A percentile compares a stretch with the other conserved stretches of the same genome.
Evolutionary conservation across 2,113 vertebrate genomes (phyloP).

Genomic region (Dasyprocta punctata): DNA sequence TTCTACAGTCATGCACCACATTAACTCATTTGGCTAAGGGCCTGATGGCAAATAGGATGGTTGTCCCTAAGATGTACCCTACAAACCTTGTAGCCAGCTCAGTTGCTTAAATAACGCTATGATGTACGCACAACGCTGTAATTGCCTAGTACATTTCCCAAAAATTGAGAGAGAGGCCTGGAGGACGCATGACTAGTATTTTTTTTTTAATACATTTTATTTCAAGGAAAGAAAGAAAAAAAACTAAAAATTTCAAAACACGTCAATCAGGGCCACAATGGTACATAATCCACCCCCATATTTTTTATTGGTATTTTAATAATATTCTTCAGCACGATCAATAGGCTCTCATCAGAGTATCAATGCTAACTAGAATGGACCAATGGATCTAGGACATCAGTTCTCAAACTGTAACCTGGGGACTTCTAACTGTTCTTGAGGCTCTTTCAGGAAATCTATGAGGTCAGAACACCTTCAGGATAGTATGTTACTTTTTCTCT

Average conservation of each 20-base stretch:
- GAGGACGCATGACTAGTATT: neutral
- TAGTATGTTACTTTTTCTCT: neutral
- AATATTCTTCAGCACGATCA: neutral
- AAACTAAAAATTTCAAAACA: too few species aligned
- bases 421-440: neutral
- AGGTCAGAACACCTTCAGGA: neutral
- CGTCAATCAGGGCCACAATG: too few species aligned
- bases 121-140: neutral
- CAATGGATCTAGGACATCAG: neutral
- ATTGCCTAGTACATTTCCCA: neutral
- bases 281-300: too few species aligned
- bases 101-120: neutral
- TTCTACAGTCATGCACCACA: neutral
- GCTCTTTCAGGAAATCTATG: neutral
- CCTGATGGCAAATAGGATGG: neutral
- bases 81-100: neutral
- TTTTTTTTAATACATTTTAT: too few species aligned
- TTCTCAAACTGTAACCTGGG: neutral
- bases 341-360: neutral
- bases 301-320: neutral
- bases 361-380: neutral
- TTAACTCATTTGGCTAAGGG: neutral
- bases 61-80: neutral
- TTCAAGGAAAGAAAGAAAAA: too few species aligned
- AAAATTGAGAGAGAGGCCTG: neutral